Base-by-base conservation (phyloP, 2,888 invertebrate species). In the Trichacis sp. region DNA sequence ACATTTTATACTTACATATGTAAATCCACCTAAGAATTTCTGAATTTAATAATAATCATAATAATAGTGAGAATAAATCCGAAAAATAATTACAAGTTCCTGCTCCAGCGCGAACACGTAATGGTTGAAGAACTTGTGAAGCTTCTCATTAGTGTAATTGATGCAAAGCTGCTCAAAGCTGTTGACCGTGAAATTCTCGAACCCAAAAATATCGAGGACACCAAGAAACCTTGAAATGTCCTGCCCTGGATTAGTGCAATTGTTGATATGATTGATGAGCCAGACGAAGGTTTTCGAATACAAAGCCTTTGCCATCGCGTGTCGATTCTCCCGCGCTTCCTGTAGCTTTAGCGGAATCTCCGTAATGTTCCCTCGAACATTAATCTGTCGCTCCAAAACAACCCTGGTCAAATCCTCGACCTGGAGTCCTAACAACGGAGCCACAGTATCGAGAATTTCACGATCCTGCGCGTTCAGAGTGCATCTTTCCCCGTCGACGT, bases 51-150 rank as follows among this genome's bases (percentile, higher is more conserved):
- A n/a, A n/a, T n/a, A n/a, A n/a, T n/a, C n/a, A n/a, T n/a, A n/a
- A n/a, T n/a, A n/a, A n/a, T n/a, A n/a, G n/a, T n/a, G n/a, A n/a
- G n/a, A n/a, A n/a, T n/a, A n/a, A n/a, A n/a, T n/a, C n/a, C n/a
- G n/a, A n/a, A n/a, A n/a, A n/a, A n/a, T n/a, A 90, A 94, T 91
- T 85, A 96, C 95, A 80, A 95, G 92, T 86, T 95, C 94, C 85
- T 96, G 96, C 83, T 97, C 97, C 70, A 97, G 83, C 0, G 96
- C 95, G 79, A 97, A 97, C 19, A 97, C 96, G 80, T 97, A 96
- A 81, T 97, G 96, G 86, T 97, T 97, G 86, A 97, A 97, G 87
- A 97, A 96, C 87, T 95, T 95, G 82, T 96, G 96, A 30, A 96
- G 87, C 83, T 96, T 96, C 84, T 96, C 96, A 81, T 96, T 96